Evolutionary conservation across 2,888 invertebrate genomes (phyloP).

Genomic region (Epirrita christyi): DNA sequence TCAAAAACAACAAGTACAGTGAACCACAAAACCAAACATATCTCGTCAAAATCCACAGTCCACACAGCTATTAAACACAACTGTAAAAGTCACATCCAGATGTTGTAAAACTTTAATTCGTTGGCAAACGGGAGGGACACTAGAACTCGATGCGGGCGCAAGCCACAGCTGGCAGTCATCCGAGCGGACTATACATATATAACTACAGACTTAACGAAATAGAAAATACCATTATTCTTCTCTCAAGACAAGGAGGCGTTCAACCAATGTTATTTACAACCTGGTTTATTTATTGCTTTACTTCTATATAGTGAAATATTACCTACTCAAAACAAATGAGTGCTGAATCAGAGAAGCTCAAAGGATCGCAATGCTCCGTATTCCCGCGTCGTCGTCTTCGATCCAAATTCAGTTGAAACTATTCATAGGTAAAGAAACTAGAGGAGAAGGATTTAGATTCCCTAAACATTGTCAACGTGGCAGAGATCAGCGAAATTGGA

Average conservation of each 20-base stretch:
- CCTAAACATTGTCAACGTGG: conserved; percentile 37
- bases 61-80: conserved; percentile 37
- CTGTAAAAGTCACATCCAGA: conserved; percentile 58
- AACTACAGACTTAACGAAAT: conserved; percentile 74
- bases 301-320: conserved; percentile 56
- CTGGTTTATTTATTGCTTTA: conserved; percentile 71
- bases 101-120: conserved; percentile 61
- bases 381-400: conserved; percentile 30
- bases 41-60: conserved; percentile 37
- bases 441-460: conserved; percentile 35
- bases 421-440: conserved; percentile 33
- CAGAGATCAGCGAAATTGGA: conserved; percentile 41
- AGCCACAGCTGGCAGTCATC: conserved; percentile 78
- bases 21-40: conserved; percentile 19
- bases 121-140: conserved; percentile 59
- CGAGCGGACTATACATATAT: conserved; percentile 69
- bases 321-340: conserved; percentile 28
- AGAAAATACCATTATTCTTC: conserved; percentile 83
- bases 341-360: conserved; percentile 35
- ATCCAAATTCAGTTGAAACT: conserved; percentile 31
- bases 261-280: conserved; percentile 79
- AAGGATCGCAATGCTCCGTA: conserved; percentile 30
- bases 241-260: conserved; percentile 79
- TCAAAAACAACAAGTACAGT: conserved; percentile 7
- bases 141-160: conserved; percentile 52